Base-by-base conservation (phyloP, 2,797 vertebrate species). In the Acomys russatus region DNA sequence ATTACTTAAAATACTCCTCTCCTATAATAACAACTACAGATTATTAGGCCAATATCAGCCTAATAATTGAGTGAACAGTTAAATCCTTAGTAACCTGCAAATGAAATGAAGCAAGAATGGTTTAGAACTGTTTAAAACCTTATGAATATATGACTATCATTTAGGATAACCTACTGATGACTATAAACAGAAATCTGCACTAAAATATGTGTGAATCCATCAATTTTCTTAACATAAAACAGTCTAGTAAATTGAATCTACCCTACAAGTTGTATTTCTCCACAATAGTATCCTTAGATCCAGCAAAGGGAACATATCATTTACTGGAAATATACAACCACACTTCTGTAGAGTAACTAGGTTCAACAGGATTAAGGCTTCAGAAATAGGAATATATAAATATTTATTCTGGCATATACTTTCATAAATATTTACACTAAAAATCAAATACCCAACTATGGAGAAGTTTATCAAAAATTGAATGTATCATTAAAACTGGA, bases 381-480 rank as follows among this genome's bases (percentile, higher is more conserved):
- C 87, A 93, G 88, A 93, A 97, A 95, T 92, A 95, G 83, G 33
- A 68, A 96, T 94, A 90, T 54, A 85, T 66, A 97, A 90, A 90
- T 90, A 86, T 96, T 95, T 97, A 97, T 90, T 95, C 96, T 97
- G 94, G 76, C 89, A 95, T 96, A 95, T 88, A 89, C 49, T 91
- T 96, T 91, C 87, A 94, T 90, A 97, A 97, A 97, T 95, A 97
- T 76, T 96, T 92, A 96, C 94, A 95, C 74, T 56, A 96, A 95
- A 66, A 94, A 91, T 73, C 86, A 97, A 97, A 89, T 92, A 92
- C 59, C 3, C 92, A 92, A 63, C 80, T 95, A 82, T 96, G 82
- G 95, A 96, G 61, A 70, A 95, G 28, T 92, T 89, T 90, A 92
- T 89, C 76, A 83, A 96, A 96, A 96, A 92, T 15, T 80, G n/a